Conservation (phyloP, 2,113 vertebrate species). For the Leptobrachium ailaonicum region DNA sequence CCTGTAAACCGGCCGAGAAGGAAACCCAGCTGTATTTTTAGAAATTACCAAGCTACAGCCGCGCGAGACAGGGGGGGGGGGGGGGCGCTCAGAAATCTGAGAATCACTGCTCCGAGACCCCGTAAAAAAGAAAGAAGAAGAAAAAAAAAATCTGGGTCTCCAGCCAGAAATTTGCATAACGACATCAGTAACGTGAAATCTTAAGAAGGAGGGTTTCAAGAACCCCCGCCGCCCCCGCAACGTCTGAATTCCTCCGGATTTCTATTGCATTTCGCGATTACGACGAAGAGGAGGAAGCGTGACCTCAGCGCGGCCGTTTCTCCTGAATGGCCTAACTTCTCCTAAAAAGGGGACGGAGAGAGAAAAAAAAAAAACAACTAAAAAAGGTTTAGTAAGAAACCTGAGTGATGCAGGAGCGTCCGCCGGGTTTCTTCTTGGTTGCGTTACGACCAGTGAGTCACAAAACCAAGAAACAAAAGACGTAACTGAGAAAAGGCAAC, state of each 20-base stretch:
- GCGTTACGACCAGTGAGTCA: conserved; percentile 25
- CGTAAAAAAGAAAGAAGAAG: background rate
- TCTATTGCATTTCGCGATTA: background rate
- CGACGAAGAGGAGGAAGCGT: conserved; percentile 9
- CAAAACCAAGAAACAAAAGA: background rate
- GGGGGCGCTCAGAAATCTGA: background rate
- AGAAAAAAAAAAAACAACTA: background rate
- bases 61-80: no score
- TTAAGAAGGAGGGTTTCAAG: conserved; percentile 20
- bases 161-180: conserved; percentile 2
- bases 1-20: conserved; percentile 10
- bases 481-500: background rate
- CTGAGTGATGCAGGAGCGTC: background rate
- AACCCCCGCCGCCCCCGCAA: background rate
- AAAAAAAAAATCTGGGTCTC: background rate
- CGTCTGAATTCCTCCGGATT: background rate
- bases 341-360: background rate
- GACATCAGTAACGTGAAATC: background rate
- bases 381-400: background rate
- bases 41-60: background rate
- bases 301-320: conserved; percentile 5
- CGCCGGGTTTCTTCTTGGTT: background rate
- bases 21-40: conserved; percentile 26
- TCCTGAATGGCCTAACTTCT: conserved; percentile 18
- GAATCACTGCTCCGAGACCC: background rate